Conservation (phyloP, 1,140 invertebrate genomes). For the Zaprionus davidi region DNA sequence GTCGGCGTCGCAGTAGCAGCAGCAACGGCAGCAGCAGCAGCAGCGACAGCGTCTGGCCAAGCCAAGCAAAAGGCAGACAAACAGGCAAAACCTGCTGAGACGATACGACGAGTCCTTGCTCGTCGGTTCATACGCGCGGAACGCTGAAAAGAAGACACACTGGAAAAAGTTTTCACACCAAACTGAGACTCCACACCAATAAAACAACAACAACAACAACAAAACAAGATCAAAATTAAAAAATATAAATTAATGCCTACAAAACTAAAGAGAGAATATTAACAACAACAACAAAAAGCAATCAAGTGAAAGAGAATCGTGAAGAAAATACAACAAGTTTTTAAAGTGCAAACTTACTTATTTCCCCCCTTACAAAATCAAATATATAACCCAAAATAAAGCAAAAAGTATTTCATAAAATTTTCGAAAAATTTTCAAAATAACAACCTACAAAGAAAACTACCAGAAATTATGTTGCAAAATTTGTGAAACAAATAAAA, state of each 20-base stretch:
- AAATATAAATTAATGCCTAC: slow-evolving; percentile 9
- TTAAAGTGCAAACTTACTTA: slow-evolving; percentile 52
- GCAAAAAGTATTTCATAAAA: slow-evolving; percentile 22
- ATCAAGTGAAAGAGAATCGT: slow-evolving; percentile 47
- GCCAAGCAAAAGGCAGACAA: slow-evolving; percentile 82
- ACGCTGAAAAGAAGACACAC: slow-evolving; percentile 52
- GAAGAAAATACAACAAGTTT: slow-evolving; percentile 42
- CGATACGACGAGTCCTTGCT: slow-evolving; percentile 84
- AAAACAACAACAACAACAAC: slow-evolving; percentile 20
- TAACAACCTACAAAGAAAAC: slow-evolving; percentile 29
- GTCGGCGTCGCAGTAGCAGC: slow-evolving; percentile 35
- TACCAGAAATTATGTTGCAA: slow-evolving; percentile 27
- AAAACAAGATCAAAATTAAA: slow-evolving; percentile 29
- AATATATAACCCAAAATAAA: slow-evolving; percentile 4
- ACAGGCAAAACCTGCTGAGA: slow-evolving; percentile 84
- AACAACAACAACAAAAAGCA: slow-evolving; percentile 35
- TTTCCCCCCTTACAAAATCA: slow-evolving; percentile 22
- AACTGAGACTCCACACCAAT: slow-evolving; percentile 46
- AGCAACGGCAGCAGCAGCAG: slow-evolving; percentile 38
- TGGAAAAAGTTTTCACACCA: slow-evolving; percentile 57
- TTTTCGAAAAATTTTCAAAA: slow-evolving; percentile 43
- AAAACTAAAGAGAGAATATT: slow-evolving; percentile 7
- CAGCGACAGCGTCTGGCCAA: slow-evolving; percentile 59
- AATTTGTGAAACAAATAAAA: slow-evolving; percentile 47
- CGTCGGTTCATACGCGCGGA: slow-evolving; percentile 84